Conservation (phyloP, 2,797 vertebrate genomes). For the Alca torda region DNA sequence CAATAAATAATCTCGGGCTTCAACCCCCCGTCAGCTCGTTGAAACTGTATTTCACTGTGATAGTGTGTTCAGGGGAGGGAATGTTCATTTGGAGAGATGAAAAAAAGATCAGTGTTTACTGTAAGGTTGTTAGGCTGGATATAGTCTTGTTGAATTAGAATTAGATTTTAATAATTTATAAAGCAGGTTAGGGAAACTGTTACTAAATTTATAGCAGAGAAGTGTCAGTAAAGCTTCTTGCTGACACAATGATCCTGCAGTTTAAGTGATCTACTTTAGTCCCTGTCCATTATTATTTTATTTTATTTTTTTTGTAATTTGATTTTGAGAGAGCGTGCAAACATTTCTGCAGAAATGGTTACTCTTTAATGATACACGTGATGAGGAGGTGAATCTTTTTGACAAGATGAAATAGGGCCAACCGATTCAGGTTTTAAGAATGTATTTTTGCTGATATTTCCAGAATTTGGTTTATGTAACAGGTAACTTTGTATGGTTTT, state of each 20-base stretch:
- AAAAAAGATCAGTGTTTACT: constrained; percentile 50
- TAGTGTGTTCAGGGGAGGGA: background rate
- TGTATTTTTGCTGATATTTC: constrained; percentile 12
- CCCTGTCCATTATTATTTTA: constrained; percentile 10
- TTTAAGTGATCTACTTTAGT: constrained; percentile 60
- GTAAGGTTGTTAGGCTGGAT: constrained; percentile 53
- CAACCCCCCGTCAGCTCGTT: background rate
- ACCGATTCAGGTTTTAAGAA: background rate
- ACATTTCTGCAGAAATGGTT: constrained; percentile 39
- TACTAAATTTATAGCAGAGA: constrained; percentile 71
- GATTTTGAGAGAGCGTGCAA: constrained; percentile 11
- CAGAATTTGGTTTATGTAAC: constrained; percentile 42
- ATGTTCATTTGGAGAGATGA: background rate
- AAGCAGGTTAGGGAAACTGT: constrained; percentile 58
- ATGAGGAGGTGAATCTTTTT: constrained; percentile 22
- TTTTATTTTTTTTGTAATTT: background rate
- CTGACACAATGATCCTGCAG: constrained; percentile 69
- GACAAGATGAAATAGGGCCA: background rate
- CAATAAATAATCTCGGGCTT: constrained; percentile 23
- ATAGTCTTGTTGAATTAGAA: constrained; percentile 64
- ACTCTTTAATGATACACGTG: constrained; percentile 21
- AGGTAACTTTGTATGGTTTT: constrained; percentile 33
- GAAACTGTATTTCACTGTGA: background rate
- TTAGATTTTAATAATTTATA: constrained; percentile 72
- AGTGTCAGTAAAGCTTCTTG: constrained; percentile 56